A percentile compares a stretch with the other conserved stretches of the same genome.
Conservation (phyloP, 2,113 vertebrate species). For the Dicentrarchus labrax region DNA sequence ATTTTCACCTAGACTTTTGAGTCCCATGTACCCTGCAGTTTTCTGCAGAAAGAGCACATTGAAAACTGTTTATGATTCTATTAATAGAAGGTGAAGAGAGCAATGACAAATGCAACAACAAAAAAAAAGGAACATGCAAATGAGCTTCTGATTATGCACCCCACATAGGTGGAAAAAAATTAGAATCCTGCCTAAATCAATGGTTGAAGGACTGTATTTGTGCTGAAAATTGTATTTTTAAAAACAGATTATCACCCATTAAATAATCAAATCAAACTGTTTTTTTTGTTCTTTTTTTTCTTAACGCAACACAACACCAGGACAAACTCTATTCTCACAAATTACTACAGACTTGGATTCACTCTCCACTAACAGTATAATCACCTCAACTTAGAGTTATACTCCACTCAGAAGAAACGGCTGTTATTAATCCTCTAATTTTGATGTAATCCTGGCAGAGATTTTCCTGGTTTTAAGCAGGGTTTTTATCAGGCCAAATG, state of each 20-base stretch:
- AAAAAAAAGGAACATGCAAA: slow-evolving; percentile 4
- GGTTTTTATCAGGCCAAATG: slow-evolving; percentile 53
- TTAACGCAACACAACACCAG: neutral
- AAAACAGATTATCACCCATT: neutral
- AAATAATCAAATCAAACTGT: neutral
- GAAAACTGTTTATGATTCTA: neutral
- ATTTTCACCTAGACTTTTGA: neutral
- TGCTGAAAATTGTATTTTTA: neutral
- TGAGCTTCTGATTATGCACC: neutral
- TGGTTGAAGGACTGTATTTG: neutral
- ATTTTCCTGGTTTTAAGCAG: slow-evolving; percentile 44
- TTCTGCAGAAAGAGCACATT: neutral
- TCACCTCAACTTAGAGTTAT: slow-evolving; percentile 16
- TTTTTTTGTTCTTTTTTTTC: too few species aligned
- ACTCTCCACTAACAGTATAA: slow-evolving; percentile 18
- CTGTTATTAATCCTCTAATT: slow-evolving; percentile 65
- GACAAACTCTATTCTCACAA: neutral
- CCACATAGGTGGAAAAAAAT: too few species aligned
- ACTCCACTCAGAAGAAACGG: slow-evolving; percentile 26
- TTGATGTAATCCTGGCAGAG: slow-evolving; percentile 53
- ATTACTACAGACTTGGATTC: neutral
- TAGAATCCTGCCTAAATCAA: neutral
- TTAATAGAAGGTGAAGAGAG: neutral
- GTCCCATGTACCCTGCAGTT: neutral
- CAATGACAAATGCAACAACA: neutral